A percentile compares a stretch with the other conserved stretches of the same genome.
Evolutionary conservation across 2,113 vertebrate species (phyloP).

Genomic region (Macheiramphus alcinus): DNA sequence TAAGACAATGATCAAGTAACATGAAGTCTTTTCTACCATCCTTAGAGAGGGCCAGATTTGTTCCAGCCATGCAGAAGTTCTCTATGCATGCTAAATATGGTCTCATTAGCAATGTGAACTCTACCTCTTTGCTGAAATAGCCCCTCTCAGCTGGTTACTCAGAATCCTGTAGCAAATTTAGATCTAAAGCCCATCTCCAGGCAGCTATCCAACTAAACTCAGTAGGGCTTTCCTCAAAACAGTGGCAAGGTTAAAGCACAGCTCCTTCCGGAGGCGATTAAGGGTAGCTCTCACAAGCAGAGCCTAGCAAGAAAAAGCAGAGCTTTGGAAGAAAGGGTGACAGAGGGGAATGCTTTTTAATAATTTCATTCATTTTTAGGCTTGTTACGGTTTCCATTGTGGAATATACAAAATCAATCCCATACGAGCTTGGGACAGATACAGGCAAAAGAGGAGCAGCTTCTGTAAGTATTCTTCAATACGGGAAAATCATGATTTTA

Average conservation of each 20-base stretch:
- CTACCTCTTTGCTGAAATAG: background rate
- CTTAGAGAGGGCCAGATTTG: background rate
- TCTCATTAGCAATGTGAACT: background rate
- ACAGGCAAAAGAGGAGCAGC: background rate
- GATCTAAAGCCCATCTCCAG: background rate
- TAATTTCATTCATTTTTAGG: background rate
- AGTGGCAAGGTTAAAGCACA: background rate
- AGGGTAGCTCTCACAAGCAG: background rate
- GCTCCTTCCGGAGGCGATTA: background rate
- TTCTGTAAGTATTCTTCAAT: background rate
- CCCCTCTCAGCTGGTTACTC: background rate
- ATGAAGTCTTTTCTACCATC: background rate
- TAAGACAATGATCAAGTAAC: background rate
- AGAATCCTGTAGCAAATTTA: background rate
- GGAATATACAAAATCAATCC: background rate
- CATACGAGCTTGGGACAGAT: background rate
- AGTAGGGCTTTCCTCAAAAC: background rate
- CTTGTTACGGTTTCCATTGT: background rate
- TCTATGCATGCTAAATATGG: background rate
- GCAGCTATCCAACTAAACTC: background rate
- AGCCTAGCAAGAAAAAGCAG: background rate
- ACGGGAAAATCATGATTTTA: background rate
- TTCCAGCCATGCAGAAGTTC: background rate
- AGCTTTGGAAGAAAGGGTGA: background rate
- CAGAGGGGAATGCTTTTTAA: background rate